These are phyloP conservation scores for Temnothorax rugatulus DNA, from an alignment of 2,888 invertebrate species.

Conservation along the genomic window DNA sequence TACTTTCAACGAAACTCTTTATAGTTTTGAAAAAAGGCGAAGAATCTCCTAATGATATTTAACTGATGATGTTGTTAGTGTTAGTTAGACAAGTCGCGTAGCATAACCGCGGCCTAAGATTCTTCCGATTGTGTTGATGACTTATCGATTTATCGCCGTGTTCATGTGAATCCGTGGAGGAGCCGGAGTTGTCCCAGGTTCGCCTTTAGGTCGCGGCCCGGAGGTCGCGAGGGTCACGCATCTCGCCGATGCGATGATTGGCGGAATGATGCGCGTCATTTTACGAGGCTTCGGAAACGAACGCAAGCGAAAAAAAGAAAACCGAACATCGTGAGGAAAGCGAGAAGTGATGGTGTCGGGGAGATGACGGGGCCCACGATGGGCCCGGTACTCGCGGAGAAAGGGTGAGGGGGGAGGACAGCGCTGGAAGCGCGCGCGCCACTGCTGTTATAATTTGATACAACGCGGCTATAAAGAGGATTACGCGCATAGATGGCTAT, in stretches of 20 bases:
- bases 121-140: conserved; percentile 47
- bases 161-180: conserved; percentile 57
- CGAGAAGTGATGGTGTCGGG: conserved; percentile 7
- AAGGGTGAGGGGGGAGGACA: background rate
- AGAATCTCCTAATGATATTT: background rate
- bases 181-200: conserved; percentile 33
- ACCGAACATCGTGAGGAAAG: conserved; percentile 34
- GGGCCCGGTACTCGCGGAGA: background rate
- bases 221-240: conserved; percentile 66
- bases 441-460: conserved; percentile 79
- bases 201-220: conserved; percentile 60
- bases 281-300: conserved; percentile 77
- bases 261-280: conserved; percentile 78
- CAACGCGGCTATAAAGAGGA: conserved; percentile 78
- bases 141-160: conserved; percentile 67
- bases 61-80: background rate
- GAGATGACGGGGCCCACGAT: conserved; percentile 21
- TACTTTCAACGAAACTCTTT: no score
- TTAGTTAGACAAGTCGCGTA: background rate
- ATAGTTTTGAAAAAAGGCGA: background rate
- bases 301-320: conserved; percentile 32
- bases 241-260: conserved; percentile 77
- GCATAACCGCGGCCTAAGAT: conserved; percentile 19
- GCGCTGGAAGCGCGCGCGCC: conserved; percentile 65
- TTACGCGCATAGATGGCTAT: conserved; percentile 75